Evolutionary conservation across 2,888 invertebrate genomes (phyloP).

Genomic region (Atrina japonica): DNA sequence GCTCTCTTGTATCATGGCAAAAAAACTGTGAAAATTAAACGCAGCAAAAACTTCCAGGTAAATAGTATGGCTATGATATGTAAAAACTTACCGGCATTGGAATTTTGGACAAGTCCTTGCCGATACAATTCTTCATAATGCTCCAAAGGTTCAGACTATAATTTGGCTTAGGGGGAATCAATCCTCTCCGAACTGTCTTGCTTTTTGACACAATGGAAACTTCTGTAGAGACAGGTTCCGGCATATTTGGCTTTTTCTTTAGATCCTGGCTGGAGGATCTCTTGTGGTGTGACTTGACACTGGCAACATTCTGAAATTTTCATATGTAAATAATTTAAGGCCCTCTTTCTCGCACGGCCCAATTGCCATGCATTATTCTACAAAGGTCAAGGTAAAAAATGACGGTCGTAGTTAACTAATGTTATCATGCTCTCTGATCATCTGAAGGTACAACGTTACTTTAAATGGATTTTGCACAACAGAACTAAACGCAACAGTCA

Average conservation of each 20-base stretch:
- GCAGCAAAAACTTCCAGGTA: too few species aligned
- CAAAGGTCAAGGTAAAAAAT: too few species aligned
- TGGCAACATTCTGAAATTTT: conserved; percentile 16
- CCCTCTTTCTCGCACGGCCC: too few species aligned
- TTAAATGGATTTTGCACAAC: too few species aligned
- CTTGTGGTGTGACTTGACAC: conserved; percentile 29
- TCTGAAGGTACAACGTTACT: too few species aligned
- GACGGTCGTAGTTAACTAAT: too few species aligned
- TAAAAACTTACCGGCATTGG: conserved; percentile 93
- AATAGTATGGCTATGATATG: too few species aligned
- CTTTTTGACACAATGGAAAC: background rate
- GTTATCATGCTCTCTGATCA: too few species aligned
- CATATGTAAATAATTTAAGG: background rate
- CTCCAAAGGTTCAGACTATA: conserved; percentile 97
- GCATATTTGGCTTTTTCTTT: background rate
- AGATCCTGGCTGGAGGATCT: conserved; percentile 30
- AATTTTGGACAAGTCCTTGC: conserved; percentile 99
- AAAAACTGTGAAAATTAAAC: too few species aligned
- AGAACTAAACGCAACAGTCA: too few species aligned
- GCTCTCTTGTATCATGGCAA: too few species aligned
- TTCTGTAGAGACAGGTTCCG: conserved; percentile 6
- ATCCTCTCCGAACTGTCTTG: conserved; percentile 84
- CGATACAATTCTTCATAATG: conserved; percentile 99
- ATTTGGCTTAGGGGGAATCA: conserved; percentile 90
- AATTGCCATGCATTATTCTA: background rate